Base-by-base conservation (phyloP, 2,888 invertebrate genomes). In the Clepsis dumicolana region DNA sequence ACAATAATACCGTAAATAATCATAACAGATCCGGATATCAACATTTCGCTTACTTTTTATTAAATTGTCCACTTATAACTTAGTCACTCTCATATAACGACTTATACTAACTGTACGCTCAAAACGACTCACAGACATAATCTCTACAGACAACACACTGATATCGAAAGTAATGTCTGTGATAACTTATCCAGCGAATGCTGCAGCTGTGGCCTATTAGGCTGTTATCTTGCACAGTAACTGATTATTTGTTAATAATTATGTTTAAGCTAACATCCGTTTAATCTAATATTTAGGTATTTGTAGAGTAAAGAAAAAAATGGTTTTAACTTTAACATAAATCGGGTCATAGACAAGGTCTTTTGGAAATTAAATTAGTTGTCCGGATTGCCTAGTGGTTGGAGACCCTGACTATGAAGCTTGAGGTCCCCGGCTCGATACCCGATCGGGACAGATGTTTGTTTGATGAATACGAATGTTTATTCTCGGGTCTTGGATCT, bases 1-100 rank as follows among this genome's bases (percentile, higher is more conserved):
- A 16, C 5, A 18, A 27, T 25, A 0, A n/a, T 2, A 67, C 67
- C 62, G n/a, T 67, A 67, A 57, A 67, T 21, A 27, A 67, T 24
- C 62, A 63, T 29, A 16, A 21, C 38, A 16, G 16, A 25, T 1
- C 56, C 62, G 1, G 67, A 48, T 38, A 67, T 57, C 24, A 67
- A 38, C 67, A 67, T 67, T 35, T n/a, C 27, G 24, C 12, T 12
- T 4, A 1, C 10, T 12, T 21, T 21, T 48, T 12, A 21, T n/a
- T n/a, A 48, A 48, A 2, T 12, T n/a, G 4, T 2, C 8, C 1
- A 21, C 12, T 21, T 4, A 4, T 21, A 21, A n/a, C n/a, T n/a
- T n/a, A 48, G 5, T 48, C 16, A 35, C 12, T 32, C 18, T 32
- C 10, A n/a, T 3, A 25, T 18, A 24, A 25, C 50, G 1, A 25